Conservation (phyloP, 2,888 invertebrate species). For the Agrilus mali region DNA sequence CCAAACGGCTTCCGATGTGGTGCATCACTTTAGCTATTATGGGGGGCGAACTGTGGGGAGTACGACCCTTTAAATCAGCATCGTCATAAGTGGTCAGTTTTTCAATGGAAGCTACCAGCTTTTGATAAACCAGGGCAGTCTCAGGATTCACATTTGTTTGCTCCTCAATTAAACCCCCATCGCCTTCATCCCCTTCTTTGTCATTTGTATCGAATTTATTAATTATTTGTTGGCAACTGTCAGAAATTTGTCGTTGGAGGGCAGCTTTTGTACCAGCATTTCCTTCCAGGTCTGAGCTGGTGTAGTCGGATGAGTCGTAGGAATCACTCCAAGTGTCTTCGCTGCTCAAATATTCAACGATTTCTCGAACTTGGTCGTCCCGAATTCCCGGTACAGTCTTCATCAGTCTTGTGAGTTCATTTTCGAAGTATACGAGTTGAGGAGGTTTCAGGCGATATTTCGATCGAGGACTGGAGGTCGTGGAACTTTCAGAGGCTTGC, state of each 20-base stretch:
- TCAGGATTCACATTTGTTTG: constrained; percentile 49
- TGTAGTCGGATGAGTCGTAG: constrained; percentile 85
- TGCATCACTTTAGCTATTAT: constrained; percentile 84
- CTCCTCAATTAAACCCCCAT: constrained; percentile 37
- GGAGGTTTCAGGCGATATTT: constrained; percentile 63
- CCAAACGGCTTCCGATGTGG: constrained; percentile 76
- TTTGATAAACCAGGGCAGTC: constrained; percentile 77
- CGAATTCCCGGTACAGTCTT: constrained; percentile 86
- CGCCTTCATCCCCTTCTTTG: constrained; percentile 42
- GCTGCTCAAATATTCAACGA: constrained; percentile 83
- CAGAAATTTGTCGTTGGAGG: constrained; percentile 73
- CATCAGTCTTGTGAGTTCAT: constrained; percentile 79
- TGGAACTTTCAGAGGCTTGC: constrained; percentile 27
- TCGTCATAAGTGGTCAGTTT: constrained; percentile 52
- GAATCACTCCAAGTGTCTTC: constrained; percentile 92
- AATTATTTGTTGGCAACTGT: constrained; percentile 78
- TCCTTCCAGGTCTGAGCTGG: constrained; percentile 75
- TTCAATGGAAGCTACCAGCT: constrained; percentile 71
- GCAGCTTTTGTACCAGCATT: constrained; percentile 51
- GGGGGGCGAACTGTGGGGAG: constrained; percentile 62
- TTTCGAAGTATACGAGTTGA: constrained; percentile 79
- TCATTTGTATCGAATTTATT: constrained; percentile 63
- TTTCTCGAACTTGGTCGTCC: constrained; percentile 81
- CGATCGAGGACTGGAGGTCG: constrained; percentile 45
- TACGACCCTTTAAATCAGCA: constrained; percentile 29